phyloP scores from a whole-genome alignment of 2,113 vertebrate genomes.

The Sorex fumeus region DNA sequence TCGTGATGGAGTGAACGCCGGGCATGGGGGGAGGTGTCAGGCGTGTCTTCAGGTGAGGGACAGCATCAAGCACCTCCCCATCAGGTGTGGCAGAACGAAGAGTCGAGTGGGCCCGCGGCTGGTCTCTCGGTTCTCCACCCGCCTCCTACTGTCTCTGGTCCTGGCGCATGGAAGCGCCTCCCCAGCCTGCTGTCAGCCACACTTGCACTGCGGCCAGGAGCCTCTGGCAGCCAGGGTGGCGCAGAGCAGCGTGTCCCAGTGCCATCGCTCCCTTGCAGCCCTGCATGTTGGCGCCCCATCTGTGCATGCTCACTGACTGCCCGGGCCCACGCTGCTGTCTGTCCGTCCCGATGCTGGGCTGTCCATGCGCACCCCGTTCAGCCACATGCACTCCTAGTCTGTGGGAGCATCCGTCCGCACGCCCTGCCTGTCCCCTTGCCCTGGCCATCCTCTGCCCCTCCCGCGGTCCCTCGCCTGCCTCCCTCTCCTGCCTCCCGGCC shows the following conservation, averaged over 20 bases:
- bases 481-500: background rate
- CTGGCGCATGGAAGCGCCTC: conserved; percentile 70
- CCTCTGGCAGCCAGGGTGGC: conserved; percentile 75
- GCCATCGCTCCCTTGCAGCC: conserved; percentile 74
- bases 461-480: background rate
- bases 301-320: too few relatives aligned
- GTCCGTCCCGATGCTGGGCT: too few relatives aligned
- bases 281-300: background rate
- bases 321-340: too few relatives aligned
- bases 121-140: background rate
- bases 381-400: too few relatives aligned
- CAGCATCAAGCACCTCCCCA: too few relatives aligned
- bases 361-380: too few relatives aligned
- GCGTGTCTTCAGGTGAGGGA: too few relatives aligned
- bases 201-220: conserved; percentile 73
- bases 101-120: too few relatives aligned
- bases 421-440: background rate
- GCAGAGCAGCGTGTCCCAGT: conserved; percentile 54
- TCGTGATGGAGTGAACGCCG: too few relatives aligned
- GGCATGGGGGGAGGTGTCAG: too few relatives aligned
- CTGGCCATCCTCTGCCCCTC: background rate
- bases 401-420: too few relatives aligned
- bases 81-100: too few relatives aligned
- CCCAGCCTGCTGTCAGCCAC: conserved; percentile 69
- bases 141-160: conserved; percentile 41